Conservation (phyloP, 2,888 invertebrate species). For the Hetaerina titia region DNA sequence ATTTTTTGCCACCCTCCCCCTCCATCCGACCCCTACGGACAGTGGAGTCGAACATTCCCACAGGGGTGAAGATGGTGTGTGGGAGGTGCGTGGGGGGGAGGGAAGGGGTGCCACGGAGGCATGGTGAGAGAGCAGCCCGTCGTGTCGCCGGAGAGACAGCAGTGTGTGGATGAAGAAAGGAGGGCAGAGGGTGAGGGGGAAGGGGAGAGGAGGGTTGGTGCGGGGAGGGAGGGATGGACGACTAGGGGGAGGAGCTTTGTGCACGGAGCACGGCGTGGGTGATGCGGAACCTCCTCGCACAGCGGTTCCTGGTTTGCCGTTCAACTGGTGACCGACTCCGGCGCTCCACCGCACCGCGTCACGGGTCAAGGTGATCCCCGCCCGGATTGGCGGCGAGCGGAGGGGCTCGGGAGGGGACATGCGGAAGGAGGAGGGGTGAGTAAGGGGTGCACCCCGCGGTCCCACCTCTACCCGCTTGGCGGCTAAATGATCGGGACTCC, state of each 20-base stretch:
- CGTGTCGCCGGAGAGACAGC: background rate
- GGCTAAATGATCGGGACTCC: background rate
- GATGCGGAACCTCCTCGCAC: conserved; percentile 42
- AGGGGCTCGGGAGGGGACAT: background rate
- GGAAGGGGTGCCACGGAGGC: background rate
- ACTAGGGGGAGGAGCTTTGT: background rate
- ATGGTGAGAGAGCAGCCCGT: background rate
- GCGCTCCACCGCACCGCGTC: conserved; percentile 40
- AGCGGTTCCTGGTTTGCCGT: conserved; percentile 53
- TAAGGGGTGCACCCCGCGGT: background rate
- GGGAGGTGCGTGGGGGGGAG: background rate
- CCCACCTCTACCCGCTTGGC: background rate
- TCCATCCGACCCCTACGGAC: background rate
- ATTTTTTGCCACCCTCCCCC: background rate
- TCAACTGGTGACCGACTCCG: conserved; percentile 59
- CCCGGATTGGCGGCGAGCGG: conserved; percentile 39
- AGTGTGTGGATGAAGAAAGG: background rate
- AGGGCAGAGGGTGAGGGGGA: background rate
- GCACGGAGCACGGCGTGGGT: background rate
- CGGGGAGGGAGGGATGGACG: background rate
- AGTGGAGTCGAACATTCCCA: background rate
- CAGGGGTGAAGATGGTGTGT: background rate
- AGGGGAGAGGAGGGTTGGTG: background rate
- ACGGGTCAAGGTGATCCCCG: conserved; percentile 59
- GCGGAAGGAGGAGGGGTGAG: background rate